Percentiles rank a stretch among this genome's conserved stretches.
phyloP scores from a whole-genome alignment of 2,888 invertebrate genomes.

The Limnephilus auricula region DNA sequence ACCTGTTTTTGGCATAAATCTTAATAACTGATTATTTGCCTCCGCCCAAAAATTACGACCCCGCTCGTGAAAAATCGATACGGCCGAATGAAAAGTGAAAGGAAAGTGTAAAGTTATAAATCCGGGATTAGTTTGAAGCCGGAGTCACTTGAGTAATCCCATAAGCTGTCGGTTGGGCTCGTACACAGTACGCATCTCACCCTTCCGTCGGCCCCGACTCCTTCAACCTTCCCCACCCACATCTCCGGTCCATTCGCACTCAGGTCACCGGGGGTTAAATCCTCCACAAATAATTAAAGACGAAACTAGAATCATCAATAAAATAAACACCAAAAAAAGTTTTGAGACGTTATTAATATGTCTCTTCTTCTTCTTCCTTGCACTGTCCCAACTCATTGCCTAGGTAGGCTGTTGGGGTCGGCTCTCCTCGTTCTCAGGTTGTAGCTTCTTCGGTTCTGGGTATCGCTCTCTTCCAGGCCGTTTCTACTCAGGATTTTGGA shows the following conservation, averaged over 20 bases:
- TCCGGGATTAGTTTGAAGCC: conserved; percentile 35
- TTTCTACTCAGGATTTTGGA: no score
- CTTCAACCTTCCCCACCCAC: background rate
- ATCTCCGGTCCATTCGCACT: background rate
- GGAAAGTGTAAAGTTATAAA: conserved; percentile 49
- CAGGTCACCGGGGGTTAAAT: conserved; percentile 38
- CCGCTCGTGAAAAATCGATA: background rate
- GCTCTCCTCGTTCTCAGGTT: no score
- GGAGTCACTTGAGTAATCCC: conserved; percentile 44
- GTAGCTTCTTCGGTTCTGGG: no score
- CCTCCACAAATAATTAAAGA: background rate
- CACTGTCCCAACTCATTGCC: no score
- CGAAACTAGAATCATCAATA: background rate
- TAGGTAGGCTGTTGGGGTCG: no score
- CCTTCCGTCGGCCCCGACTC: background rate
- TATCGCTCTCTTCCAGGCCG: no score
- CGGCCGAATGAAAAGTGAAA: conserved; percentile 25
- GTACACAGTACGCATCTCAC: background rate
- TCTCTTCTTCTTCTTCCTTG: no score
- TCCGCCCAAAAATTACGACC: background rate
- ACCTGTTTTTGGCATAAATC: background rate
- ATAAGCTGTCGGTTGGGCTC: conserved; percentile 26
- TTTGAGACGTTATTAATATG: no score
- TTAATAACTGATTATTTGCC: conserved; percentile 2
- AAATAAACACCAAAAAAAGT: background rate